Evolutionary conservation across 2,888 invertebrate genomes (phyloP), one percentile per base, ranked within the genome.

Genomic region (Chloroclysta siterata): DNA sequence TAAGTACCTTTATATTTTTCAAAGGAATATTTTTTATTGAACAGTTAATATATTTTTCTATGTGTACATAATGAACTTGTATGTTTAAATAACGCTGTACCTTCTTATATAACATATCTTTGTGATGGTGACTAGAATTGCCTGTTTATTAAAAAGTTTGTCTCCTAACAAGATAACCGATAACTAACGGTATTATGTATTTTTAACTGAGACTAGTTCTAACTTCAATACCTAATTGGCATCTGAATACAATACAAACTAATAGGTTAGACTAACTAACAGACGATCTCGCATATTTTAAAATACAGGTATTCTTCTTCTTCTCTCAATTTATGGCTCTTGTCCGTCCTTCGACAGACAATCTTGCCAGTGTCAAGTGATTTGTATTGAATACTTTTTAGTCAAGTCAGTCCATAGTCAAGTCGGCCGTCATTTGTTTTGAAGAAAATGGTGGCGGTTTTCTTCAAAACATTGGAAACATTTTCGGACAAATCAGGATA

Each of bases 31-130:
- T 85, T 85, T 51, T 84, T 82, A 76, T 77, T 79, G 68, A 73
- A 84, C 84, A 82, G 78, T 85, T 85, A 84, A 68, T 70, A 87
- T 90, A 89, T 89, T 89, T 90, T 88, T 89, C 78, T 89, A 89
- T 82, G 61, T 89, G 85, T 89, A 88, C 83, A 89, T 85, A 87
- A 76, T 84, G 81, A 79, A 56, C 53, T 54, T 52, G 10, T 36
- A 41, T 70, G 55, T 68, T 22, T 63, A 52, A 65, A 68, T 67
- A 65, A 66, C 70, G 57, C 74, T 74, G 79, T 82, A 81, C 81
- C 79, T 80, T 80, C 71, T 77, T 74, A 76, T 80, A 73, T 70
- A 75, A 76, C 77, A 79, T 80, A 80, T 80, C 75, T 76, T 72
- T 71, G 73, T 64, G 70, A 65, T 46, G 63, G 60, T 62, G 69